Evolutionary conservation across 2,113 vertebrate species (phyloP).

Genomic region (Macroglossus sobrinus): DNA sequence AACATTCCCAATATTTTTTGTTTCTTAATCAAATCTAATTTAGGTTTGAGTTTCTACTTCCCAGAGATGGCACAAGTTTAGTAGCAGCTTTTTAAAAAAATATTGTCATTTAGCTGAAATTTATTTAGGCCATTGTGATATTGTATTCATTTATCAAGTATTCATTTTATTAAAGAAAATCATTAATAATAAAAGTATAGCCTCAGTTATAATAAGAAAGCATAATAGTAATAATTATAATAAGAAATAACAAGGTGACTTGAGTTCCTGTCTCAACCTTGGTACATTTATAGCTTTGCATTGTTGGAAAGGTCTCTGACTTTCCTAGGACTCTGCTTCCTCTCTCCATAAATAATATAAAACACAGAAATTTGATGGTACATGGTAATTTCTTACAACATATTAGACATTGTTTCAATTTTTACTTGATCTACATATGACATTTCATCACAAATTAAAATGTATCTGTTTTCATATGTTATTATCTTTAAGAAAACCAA

Average conservation of each 20-base stretch:
- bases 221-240: neutral
- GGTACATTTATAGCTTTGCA: neutral
- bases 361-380: neutral
- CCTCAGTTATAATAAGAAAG: neutral
- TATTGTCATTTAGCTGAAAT: neutral
- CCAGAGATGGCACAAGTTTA: neutral
- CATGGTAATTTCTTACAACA: neutral
- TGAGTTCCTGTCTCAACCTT: neutral
- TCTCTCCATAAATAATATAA: neutral
- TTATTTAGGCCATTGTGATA: neutral
- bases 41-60: neutral
- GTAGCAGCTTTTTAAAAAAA: neutral
- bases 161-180: slow-evolving; percentile 2
- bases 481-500: neutral
- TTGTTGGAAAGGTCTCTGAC: neutral
- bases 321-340: neutral
- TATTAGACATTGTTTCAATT: neutral
- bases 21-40: slow-evolving; percentile 8
- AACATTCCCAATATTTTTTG: neutral
- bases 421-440: neutral
- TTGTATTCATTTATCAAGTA: neutral
- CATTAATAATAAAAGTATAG: neutral
- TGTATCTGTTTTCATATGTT: neutral
- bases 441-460: neutral
- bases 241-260: neutral